phyloP scores from a whole-genome alignment of 2,113 vertebrate species.

The Apteryx owenii region DNA sequence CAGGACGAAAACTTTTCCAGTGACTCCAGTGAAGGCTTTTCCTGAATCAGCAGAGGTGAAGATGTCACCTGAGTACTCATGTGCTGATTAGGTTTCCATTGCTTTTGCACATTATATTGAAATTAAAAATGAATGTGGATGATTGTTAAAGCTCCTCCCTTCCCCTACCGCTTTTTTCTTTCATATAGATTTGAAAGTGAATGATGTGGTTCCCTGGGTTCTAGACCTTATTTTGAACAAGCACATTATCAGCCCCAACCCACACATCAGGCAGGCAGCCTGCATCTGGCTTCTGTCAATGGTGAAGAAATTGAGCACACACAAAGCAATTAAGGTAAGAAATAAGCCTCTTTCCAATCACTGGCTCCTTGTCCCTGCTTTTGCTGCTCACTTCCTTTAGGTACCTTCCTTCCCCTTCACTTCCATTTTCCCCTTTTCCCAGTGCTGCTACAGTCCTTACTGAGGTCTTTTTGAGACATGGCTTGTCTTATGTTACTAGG shows the following conservation, averaged over 20 bases:
- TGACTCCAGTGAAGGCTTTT: not conserved
- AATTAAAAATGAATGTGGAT: not conserved
- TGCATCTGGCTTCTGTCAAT: constrained; percentile 97
- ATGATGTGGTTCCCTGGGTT: constrained; percentile 93
- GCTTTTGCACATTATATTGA: not conserved
- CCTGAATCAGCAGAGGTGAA: not conserved
- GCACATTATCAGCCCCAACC: constrained; percentile 91
- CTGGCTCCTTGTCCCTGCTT: not conserved
- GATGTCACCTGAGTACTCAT: not conserved
- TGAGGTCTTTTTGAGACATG: not conserved
- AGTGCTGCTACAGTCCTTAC: not conserved
- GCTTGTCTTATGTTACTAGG: not conserved
- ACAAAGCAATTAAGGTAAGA: constrained; percentile 92
- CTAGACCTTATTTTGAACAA: constrained; percentile 89
- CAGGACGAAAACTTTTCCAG: not conserved
- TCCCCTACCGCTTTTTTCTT: not conserved
- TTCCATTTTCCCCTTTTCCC: not conserved
- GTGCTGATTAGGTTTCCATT: not conserved
- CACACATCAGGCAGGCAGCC: constrained; percentile 92
- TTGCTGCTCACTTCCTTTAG: not conserved
- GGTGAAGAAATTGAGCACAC: constrained; percentile 91
- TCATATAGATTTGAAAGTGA: constrained; percentile 84
- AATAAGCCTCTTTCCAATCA: not conserved
- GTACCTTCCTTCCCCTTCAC: not conserved
- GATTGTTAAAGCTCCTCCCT: not conserved